Evolutionary conservation across 1,140 invertebrate genomes (phyloP).

Genomic region (Hycleus cichorii): DNA sequence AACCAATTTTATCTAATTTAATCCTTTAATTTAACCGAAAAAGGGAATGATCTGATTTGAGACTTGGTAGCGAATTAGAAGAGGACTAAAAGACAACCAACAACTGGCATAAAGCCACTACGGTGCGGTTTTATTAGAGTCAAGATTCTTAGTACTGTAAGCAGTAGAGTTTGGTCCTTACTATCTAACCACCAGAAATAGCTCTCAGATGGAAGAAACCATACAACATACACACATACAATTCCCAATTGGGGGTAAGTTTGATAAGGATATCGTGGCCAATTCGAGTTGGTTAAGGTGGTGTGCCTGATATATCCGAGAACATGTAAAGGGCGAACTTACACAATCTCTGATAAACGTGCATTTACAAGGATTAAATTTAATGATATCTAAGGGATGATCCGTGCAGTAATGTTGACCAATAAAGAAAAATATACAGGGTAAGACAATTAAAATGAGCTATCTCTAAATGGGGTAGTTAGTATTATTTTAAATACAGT

Average conservation of each 20-base stretch:
- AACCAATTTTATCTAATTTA: not conserved
- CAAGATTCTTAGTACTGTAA: constrained; percentile 6
- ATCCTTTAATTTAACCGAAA: too few relatives aligned
- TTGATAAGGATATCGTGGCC: constrained; percentile 18
- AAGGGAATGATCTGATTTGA: too few relatives aligned
- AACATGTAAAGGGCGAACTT: constrained; percentile 5
- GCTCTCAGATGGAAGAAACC: constrained; percentile 9
- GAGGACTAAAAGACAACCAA: too few relatives aligned
- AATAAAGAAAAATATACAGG: too few relatives aligned
- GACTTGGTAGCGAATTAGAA: too few relatives aligned
- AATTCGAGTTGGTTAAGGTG: constrained; percentile 16
- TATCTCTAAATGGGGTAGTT: too few relatives aligned
- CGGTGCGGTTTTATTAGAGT: constrained; percentile 9
- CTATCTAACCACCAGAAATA: constrained; percentile 10
- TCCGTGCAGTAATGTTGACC: constrained; percentile 2
- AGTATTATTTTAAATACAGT: too few relatives aligned
- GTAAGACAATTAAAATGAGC: too few relatives aligned
- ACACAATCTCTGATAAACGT: constrained; percentile 15
- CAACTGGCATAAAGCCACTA: not conserved
- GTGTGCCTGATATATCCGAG: constrained; percentile 15
- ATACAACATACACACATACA: constrained; percentile 3
- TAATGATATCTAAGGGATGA: constrained; percentile 10
- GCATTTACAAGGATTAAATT: constrained; percentile 18
- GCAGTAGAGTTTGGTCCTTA: constrained; percentile 1
- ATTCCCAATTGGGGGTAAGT: constrained; percentile 10